Percentiles rank a stretch among this genome's conserved stretches.
Conservation (phyloP, 1,140 invertebrate species). For the Panagrolaimus sp. region DNA sequence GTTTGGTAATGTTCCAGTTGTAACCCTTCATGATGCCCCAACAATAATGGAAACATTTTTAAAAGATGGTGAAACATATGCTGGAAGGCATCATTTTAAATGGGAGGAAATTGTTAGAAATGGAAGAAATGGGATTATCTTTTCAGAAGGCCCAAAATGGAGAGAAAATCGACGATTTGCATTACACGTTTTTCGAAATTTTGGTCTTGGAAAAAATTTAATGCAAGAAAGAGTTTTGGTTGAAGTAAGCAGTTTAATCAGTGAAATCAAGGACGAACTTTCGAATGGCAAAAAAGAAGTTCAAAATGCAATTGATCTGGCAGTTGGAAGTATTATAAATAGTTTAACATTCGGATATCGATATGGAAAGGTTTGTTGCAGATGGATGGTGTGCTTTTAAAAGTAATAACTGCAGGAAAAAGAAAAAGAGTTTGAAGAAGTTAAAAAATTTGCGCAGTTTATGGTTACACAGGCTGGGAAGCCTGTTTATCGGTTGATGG, state of each 20-base stretch:
- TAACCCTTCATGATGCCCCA: constrained; percentile 23
- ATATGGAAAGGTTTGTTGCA: neutral
- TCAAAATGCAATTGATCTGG: constrained; percentile 17
- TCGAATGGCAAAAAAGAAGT: neutral
- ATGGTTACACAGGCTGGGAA: neutral
- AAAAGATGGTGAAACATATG: constrained; percentile 27
- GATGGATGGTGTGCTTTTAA: no score
- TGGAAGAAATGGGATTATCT: constrained; percentile 26
- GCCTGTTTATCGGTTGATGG: neutral
- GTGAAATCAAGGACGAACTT: constrained; percentile 21
- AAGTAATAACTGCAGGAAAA: neutral
- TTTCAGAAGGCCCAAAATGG: constrained; percentile 28
- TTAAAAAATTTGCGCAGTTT: neutral
- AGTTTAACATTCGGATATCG: constrained; percentile 22
- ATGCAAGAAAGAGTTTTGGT: constrained; percentile 35
- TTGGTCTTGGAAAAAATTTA: constrained; percentile 37
- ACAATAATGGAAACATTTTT: constrained; percentile 26
- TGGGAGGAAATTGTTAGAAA: constrained; percentile 15
- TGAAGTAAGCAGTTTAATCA: constrained; percentile 20
- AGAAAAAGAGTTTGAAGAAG: neutral
- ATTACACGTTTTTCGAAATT: constrained; percentile 36
- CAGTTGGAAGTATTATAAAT: constrained; percentile 29
- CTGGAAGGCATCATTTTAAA: constrained; percentile 9
- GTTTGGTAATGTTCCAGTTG: constrained; percentile 28
- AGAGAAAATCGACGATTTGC: constrained; percentile 32